These are phyloP conservation scores for Pachymerium ferrugineum DNA, from an alignment of 2,888 invertebrate genomes.

Conservation along the genomic window DNA sequence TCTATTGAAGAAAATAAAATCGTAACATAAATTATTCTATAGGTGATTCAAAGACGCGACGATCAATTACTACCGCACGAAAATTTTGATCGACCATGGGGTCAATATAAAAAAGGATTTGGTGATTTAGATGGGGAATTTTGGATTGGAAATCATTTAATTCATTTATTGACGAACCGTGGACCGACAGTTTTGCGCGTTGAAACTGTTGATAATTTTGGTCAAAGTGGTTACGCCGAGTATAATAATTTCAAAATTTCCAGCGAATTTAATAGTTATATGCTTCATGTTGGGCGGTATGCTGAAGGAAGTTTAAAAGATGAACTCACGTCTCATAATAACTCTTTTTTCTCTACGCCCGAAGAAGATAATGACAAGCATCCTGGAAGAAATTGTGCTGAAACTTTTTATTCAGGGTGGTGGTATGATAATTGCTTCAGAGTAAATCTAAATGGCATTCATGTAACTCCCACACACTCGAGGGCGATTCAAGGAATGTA, in stretches of 20 bases:
- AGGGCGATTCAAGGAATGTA: conserved; percentile 32
- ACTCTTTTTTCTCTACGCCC: conserved; percentile 33
- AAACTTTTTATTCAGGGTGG: conserved; percentile 35
- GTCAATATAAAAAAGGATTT: conserved; percentile 32
- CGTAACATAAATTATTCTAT: not conserved
- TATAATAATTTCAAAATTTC: not conserved
- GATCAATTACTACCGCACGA: not conserved
- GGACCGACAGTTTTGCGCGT: not conserved
- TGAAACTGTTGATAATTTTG: not conserved
- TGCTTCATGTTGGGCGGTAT: not conserved
- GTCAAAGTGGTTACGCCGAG: conserved; percentile 10
- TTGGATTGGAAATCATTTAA: conserved; percentile 31
- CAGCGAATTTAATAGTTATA: conserved; percentile 7
- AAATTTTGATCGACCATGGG: conserved; percentile 34
- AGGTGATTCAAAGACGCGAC: conserved; percentile 29
- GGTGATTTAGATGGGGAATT: conserved; percentile 30
- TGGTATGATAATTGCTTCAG: conserved; percentile 36
- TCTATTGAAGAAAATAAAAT: not conserved
- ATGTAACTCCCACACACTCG: conserved; percentile 27
- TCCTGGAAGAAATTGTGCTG: conserved; percentile 36
- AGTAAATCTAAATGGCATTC: conserved; percentile 34
- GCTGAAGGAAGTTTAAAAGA: conserved; percentile 5
- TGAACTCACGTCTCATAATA: conserved; percentile 29
- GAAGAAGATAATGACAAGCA: conserved; percentile 35
- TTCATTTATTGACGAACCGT: conserved; percentile 28